Conservation (phyloP, 2,113 vertebrate genomes). For the Pleuronectes platessa region DNA sequence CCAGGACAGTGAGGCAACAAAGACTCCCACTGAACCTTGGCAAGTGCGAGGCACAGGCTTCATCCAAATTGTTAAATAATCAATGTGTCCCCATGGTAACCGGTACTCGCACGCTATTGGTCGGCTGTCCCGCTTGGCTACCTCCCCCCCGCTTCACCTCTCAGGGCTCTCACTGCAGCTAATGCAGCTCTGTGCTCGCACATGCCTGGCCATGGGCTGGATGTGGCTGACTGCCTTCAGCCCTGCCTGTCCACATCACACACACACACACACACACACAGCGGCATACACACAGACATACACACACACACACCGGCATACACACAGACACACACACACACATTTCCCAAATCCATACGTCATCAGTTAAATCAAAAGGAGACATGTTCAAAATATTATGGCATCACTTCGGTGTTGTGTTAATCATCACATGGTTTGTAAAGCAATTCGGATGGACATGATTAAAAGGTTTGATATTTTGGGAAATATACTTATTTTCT, state of each 20-base stretch:
- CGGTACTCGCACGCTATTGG: conserved; percentile 60
- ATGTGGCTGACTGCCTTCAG: conserved; percentile 51
- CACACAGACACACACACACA: not conserved
- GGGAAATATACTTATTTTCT: no score
- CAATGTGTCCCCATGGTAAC: conserved; percentile 83
- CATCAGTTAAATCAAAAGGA: not conserved
- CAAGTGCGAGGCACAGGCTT: conserved; percentile 64
- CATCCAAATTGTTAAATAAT: conserved; percentile 84
- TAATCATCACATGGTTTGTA: no score
- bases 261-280: conserved; percentile 3
- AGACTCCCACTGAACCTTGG: conserved; percentile 75
- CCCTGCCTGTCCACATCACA: conserved; percentile 21
- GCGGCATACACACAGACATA: no score
- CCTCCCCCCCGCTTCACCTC: conserved; percentile 67
- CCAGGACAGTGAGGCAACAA: conserved; percentile 68
- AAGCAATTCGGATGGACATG: not conserved
- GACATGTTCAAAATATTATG: not conserved
- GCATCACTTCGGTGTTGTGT: not conserved
- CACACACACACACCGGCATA: not conserved
- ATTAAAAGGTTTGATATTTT: no score
- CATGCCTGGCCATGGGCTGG: conserved; percentile 50
- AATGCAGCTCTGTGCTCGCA: conserved; percentile 55
- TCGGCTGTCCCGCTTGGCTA: conserved; percentile 41
- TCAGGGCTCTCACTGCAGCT: conserved; percentile 62
- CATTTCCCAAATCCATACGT: not conserved